Conservation (phyloP, 2,888 invertebrate species). For the Tachina lurida region DNA sequence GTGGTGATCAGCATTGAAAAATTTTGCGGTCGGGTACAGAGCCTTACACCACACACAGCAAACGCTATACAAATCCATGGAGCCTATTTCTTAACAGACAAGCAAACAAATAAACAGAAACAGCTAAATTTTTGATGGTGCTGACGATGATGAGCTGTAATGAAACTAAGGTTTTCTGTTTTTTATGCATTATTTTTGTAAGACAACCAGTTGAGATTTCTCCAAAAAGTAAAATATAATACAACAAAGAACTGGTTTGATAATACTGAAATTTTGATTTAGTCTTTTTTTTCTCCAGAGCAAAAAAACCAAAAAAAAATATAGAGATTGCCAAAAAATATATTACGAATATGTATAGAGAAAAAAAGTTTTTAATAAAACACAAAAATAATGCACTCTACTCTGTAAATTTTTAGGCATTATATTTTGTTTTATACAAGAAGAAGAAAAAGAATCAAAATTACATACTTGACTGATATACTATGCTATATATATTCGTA, state of each 20-base stretch:
- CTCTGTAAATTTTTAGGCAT: slow-evolving; percentile 66
- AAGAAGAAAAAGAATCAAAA: slow-evolving; percentile 2
- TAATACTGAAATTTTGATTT: slow-evolving; percentile 66
- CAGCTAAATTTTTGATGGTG: slow-evolving; percentile 44
- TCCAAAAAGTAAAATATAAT: slow-evolving; percentile 61
- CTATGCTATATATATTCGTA: slow-evolving; percentile 11
- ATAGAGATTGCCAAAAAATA: slow-evolving; percentile 63
- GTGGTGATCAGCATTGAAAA: slow-evolving; percentile 47
- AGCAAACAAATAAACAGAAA: slow-evolving; percentile 50
- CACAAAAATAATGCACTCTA: slow-evolving; percentile 53
- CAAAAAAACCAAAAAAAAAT: slow-evolving; percentile 36
- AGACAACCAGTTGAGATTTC: slow-evolving; percentile 71
- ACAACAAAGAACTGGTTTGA: slow-evolving; percentile 70
- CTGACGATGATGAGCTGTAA: slow-evolving; percentile 60
- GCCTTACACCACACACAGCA: slow-evolving; percentile 38
- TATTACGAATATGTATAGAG: slow-evolving; percentile 9
- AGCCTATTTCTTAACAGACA: slow-evolving; percentile 69
- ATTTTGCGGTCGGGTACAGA: slow-evolving; percentile 38
- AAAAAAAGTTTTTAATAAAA: slow-evolving; percentile 42
- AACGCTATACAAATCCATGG: slow-evolving; percentile 65
- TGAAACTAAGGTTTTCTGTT: slow-evolving; percentile 50
- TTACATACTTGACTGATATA: slow-evolving; percentile 58
- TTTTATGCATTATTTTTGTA: slow-evolving; percentile 29
- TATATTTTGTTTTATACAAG: slow-evolving; percentile 62
- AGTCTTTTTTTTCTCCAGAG: slow-evolving; percentile 49